Evolutionary conservation across 2,888 invertebrate genomes (phyloP), one percentile per base, ranked within the genome.

Genomic region (Lepidocyrtoides sp.): DNA sequence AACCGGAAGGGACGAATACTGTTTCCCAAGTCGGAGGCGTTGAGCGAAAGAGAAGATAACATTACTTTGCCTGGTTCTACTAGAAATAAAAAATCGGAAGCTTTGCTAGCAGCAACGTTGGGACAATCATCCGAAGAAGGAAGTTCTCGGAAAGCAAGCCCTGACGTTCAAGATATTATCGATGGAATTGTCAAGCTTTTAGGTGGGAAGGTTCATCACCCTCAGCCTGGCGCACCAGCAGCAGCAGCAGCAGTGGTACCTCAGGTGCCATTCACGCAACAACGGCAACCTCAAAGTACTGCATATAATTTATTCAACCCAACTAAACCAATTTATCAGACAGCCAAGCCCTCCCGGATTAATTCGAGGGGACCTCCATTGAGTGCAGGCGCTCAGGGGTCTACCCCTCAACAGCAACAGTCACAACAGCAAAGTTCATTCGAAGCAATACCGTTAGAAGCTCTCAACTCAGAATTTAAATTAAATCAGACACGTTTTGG

Each of bases 281-380:
- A 83, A 69, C 32, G 79, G 29, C 90, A 83, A 41, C 92, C 92
- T 57, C 91, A 79, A 32, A 92, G 83, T 84, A 82, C 92, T 12
- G 92, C 93, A 7, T 93, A 94, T 84, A 93, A 93, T 81, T 91
- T 94, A 48, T 93, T 93, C 84, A 93, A 93, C 77, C 93, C 94
- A 26, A 92, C 79, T 14, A 93, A 93, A 66, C 93, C 93, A 12
- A 66, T 93, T 32, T 92, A 82, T 48, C 91, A 54, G 89, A 72
- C 93, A 60, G 32, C 91, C 17, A 92, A 92, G 41, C 95, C 94
- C 4, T 94, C 95, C 2, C 94, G 98, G 92, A 98, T 98, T 17
- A 98, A 98, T 94, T 98, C 98, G 95, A 96, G 98, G 91, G 98
- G 98, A 0, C 98, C 98, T 0, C 98, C 98, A 0, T 96, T 98